These are phyloP conservation scores for Gorsachius goisagi DNA, from an alignment of 2,113 vertebrate genomes.

Conservation along the genomic window DNA sequence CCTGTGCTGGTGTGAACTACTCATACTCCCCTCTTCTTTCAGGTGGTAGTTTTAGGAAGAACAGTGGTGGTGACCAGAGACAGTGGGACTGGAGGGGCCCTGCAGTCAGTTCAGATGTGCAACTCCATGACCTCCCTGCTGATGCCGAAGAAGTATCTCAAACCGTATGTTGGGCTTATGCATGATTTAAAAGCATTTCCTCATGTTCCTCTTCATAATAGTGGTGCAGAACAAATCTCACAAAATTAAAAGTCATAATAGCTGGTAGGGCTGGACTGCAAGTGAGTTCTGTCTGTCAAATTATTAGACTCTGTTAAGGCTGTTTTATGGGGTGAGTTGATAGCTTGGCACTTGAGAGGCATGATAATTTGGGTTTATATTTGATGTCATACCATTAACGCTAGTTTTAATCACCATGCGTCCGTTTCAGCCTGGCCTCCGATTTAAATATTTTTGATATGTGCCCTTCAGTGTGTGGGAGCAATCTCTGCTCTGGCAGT, in stretches of 20 bases:
- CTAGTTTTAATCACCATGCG: not conserved
- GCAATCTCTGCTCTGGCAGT: not conserved
- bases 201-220: not conserved
- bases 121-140: conserved; percentile 14
- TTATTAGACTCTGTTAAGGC: not conserved
- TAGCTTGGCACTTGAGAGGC: not conserved
- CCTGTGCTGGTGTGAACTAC: not conserved
- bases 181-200: not conserved
- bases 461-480: not conserved
- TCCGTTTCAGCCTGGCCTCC: not conserved
- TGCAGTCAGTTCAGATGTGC: conserved; percentile 72
- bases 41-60: conserved; percentile 82
- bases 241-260: not conserved
- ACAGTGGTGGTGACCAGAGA: conserved; percentile 63
- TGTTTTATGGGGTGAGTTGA: not conserved
- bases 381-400: not conserved
- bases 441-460: not conserved
- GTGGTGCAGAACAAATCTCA: not conserved
- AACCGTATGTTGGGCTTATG: conserved; percentile 10
- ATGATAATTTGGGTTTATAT: not conserved
- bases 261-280: not conserved
- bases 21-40: not conserved
- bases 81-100: conserved; percentile 75
- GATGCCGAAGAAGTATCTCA: conserved; percentile 27
- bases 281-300: not conserved